phyloP scores from a whole-genome alignment of 2,113 vertebrate genomes.

The Astatotilapia flaviijosephi region DNA sequence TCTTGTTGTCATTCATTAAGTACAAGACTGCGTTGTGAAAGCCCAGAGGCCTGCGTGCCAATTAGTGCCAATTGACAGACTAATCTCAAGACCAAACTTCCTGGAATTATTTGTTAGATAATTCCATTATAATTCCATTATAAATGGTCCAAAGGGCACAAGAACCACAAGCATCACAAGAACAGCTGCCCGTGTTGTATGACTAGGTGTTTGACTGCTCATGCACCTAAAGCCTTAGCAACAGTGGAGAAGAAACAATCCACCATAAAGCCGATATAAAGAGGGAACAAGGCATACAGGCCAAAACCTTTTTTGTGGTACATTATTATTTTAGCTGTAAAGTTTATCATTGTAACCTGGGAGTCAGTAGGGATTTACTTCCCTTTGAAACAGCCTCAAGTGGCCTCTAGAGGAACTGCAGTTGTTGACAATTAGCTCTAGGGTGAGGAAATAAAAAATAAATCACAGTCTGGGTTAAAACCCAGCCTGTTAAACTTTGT shows the following conservation, averaged over 20 bases:
- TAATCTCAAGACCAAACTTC: neutral
- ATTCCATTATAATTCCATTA: neutral
- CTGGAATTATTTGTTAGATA: neutral
- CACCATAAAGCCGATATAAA: neutral
- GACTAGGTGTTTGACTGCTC: neutral
- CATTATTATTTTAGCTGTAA: neutral
- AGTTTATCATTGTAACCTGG: neutral
- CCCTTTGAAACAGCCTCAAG: neutral
- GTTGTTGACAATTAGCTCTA: neutral
- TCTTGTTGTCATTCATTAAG: neutral
- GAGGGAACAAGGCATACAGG: neutral
- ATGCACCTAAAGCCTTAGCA: rapidly evolving
- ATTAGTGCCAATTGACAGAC: neutral
- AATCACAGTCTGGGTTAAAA: neutral
- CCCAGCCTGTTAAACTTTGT: neutral
- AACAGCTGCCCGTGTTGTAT: rapidly evolving
- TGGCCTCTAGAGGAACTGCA: neutral
- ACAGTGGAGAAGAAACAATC: neutral
- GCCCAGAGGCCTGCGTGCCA: neutral
- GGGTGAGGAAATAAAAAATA: neutral
- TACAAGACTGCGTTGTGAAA: neutral
- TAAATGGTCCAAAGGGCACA: neutral
- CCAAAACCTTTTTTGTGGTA: neutral
- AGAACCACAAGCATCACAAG: neutral
- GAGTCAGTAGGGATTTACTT: neutral